A percentile compares a stretch with the other conserved stretches of the same genome.
Evolutionary conservation across 2,113 vertebrate genomes (phyloP).

Genomic region (Upupa epops): DNA sequence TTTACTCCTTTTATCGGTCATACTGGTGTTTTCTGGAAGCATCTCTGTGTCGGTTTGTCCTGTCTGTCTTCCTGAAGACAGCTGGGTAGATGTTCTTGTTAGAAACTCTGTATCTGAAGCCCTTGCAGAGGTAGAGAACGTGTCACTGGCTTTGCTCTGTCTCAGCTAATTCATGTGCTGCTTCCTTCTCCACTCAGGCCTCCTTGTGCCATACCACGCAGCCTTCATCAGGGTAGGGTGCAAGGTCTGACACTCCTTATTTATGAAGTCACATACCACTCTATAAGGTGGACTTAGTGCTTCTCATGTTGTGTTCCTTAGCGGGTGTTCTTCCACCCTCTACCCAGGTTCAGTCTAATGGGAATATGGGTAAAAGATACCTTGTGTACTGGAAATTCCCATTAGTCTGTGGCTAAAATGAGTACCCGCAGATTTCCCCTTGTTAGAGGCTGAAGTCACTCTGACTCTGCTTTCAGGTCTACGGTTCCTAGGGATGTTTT

Average conservation of each 20-base stretch:
- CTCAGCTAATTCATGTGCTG: background rate
- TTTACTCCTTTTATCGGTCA: background rate
- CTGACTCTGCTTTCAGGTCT: background rate
- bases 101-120: background rate
- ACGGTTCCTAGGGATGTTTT: background rate
- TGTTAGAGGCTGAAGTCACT: background rate
- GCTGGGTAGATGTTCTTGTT: background rate
- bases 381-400: background rate
- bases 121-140: background rate
- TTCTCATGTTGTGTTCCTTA: background rate
- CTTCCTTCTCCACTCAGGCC: background rate
- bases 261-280: no score
- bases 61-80: background rate
- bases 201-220: background rate
- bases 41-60: background rate
- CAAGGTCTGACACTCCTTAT: background rate
- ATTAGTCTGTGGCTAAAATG: background rate
- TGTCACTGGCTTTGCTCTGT: accelerated
- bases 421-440: background rate
- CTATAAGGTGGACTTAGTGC: background rate
- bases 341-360: background rate
- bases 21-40: background rate
- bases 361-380: background rate
- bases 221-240: background rate
- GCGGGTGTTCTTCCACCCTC: background rate